Conservation (phyloP, 2,113 vertebrate species). For the Ictalurus punctatus region DNA sequence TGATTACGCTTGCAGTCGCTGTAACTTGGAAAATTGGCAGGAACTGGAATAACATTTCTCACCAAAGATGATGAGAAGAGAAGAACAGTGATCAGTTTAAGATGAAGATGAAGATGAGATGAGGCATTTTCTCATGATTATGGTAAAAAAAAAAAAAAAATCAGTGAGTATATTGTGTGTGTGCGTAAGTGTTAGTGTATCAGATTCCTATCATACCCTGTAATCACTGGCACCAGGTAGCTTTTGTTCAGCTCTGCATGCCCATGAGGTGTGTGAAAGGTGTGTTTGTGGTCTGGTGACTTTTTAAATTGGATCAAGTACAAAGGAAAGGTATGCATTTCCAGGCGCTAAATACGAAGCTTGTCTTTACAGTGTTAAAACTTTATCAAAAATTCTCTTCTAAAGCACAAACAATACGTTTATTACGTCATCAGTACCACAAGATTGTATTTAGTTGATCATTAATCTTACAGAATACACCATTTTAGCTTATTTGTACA, state of each 20-base stretch:
- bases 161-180: neutral
- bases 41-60: neutral
- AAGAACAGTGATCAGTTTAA: no score
- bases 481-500: neutral
- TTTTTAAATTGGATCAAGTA: neutral
- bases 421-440: no score
- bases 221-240: neutral
- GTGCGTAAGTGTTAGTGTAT: neutral
- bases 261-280: neutral
- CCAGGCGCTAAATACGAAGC: neutral
- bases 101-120: no score
- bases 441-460: neutral
- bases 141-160: neutral
- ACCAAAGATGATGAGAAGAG: no score
- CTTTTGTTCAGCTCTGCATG: neutral
- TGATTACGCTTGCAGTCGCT: neutral
- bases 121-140: no score
- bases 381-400: neutral
- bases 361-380: neutral
- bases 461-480: neutral
- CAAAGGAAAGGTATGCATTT: neutral
- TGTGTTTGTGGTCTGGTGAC: conserved; percentile 6
- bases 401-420: neutral
- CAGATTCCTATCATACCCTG: conserved; percentile 19
- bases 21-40: neutral